phyloP scores from a whole-genome alignment of 1,140 invertebrate genomes.

The Aporrectodea caliginosa region DNA sequence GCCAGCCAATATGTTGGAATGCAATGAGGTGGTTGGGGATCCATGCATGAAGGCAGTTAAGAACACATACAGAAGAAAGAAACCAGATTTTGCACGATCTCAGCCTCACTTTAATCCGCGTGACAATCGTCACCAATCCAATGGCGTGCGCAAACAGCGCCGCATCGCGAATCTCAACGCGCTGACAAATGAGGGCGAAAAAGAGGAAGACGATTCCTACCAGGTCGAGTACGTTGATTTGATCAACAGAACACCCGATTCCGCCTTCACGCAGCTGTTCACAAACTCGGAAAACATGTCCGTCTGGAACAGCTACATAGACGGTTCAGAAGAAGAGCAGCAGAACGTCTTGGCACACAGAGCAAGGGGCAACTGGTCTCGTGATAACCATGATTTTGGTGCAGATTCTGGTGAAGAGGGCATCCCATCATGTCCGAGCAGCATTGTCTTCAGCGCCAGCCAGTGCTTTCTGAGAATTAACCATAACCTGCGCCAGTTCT shows the following conservation, averaged over 20 bases:
- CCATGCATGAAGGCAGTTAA: background rate
- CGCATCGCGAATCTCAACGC: background rate
- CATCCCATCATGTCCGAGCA: background rate
- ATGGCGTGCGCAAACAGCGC: background rate
- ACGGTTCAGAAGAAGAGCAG: background rate
- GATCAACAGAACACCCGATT: background rate
- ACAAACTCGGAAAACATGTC: background rate
- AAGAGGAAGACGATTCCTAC: background rate
- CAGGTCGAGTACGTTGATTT: background rate
- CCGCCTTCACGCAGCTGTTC: background rate
- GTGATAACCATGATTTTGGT: background rate
- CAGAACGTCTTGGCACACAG: background rate
- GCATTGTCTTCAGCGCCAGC: background rate
- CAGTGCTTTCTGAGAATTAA: background rate
- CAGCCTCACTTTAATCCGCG: background rate
- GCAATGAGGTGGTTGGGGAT: background rate
- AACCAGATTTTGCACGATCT: background rate
- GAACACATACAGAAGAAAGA: background rate
- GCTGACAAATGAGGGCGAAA: background rate
- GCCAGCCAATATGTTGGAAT: background rate
- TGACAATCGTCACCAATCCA: background rate
- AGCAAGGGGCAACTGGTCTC: background rate
- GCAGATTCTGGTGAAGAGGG: background rate
- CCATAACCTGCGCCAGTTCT: background rate
- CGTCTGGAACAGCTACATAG: background rate